Conservation (phyloP, 37 sponge, comb jelly and placozoan species). For the Petrosia ficiformis region DNA sequence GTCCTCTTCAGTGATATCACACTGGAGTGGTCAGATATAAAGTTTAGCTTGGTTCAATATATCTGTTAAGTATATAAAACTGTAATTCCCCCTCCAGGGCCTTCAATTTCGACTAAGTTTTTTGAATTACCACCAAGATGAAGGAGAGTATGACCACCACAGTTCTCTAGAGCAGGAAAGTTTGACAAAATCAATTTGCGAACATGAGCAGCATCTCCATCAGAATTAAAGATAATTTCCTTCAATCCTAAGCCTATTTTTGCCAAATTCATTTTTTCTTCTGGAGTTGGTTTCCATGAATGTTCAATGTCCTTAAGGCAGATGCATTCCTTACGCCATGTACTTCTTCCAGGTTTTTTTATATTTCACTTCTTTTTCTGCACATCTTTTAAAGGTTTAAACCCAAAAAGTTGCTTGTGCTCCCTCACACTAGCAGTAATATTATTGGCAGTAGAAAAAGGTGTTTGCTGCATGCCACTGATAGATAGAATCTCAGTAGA, state of each 20-base stretch:
- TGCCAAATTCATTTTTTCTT: conserved; percentile 27
- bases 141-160: conserved; percentile 26
- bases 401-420: conserved; percentile 11
- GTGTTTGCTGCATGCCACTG: no score
- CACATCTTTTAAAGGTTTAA: conserved; percentile 3
- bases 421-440: neutral
- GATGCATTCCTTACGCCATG: conserved; percentile 10
- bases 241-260: conserved; percentile 15
- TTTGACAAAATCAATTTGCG: neutral
- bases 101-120: conserved; percentile 8
- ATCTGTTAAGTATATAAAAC: conserved; percentile 26
- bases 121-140: conserved; percentile 24
- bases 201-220: conserved; percentile 10
- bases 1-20: conserved; percentile 1
- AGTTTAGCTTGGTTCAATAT: conserved; percentile 25
- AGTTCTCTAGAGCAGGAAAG: conserved; percentile 4
- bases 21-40: conserved; percentile 21
- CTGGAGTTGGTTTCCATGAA: neutral
- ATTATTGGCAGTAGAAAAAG: neutral
- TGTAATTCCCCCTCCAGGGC: conserved; percentile 7
- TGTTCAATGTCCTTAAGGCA: conserved; percentile 3
- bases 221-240: conserved; percentile 11
- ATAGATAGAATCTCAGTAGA: neutral
- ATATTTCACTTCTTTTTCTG: neutral
- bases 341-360: neutral